phyloP scores from a whole-genome alignment of 2,797 vertebrate species.

The Poeciliopsis paucimaculata region DNA sequence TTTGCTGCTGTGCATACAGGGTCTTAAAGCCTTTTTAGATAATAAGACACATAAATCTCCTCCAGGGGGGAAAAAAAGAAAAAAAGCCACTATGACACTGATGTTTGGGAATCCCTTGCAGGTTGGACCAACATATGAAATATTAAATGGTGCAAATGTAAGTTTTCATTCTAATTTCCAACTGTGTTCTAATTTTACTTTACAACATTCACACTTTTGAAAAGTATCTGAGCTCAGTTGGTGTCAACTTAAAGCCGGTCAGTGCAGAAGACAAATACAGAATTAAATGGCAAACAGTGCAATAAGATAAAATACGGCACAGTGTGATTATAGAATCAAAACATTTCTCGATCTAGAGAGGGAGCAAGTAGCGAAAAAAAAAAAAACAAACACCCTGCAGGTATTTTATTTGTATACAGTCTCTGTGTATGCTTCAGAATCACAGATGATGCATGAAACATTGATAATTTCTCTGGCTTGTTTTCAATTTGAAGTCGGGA shows the following conservation, averaged over 20 bases:
- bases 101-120: not conserved
- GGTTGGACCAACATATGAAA: not conserved
- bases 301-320: too few relatives aligned
- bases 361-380: not conserved
- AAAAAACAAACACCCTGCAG: not conserved
- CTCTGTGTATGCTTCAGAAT: not conserved
- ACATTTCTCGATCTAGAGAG: not conserved
- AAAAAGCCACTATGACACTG: not conserved
- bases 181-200: not conserved
- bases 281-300: not conserved
- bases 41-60: not conserved
- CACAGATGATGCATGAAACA: not conserved
- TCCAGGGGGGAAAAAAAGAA: not conserved
- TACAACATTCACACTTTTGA: not conserved
- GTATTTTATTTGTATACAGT: not conserved
- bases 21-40: not conserved
- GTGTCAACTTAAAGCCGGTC: not conserved
- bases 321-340: not conserved
- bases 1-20: not conserved
- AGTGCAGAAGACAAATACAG: not conserved
- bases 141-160: not conserved
- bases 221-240: not conserved
- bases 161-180: not conserved
- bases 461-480: not conserved
- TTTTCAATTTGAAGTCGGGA: not conserved